Percentiles rank a stretch among this genome's conserved stretches.
Evolutionary conservation across 2,113 vertebrate species (phyloP).

Genomic region (Dipodomys ordii): DNA sequence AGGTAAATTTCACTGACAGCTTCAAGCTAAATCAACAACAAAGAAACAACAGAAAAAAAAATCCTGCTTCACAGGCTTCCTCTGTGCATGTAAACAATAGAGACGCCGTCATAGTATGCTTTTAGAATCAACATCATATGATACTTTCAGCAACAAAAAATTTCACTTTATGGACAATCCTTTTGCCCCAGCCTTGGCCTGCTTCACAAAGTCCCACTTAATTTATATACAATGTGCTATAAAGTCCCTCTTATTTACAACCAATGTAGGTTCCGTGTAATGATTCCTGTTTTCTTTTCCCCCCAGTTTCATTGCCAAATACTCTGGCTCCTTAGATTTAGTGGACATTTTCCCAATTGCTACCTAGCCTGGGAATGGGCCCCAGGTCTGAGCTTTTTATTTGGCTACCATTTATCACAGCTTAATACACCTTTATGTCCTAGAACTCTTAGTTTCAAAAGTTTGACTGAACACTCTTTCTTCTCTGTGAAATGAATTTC

Average conservation of each 20-base stretch:
- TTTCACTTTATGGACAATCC: not conserved
- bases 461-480: not conserved
- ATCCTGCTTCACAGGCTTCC: not conserved
- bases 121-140: not conserved
- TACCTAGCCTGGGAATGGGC: not conserved
- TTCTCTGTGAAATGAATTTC: not conserved
- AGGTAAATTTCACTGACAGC: not conserved
- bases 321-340: not conserved
- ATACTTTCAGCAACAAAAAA: not conserved
- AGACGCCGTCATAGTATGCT: not conserved
- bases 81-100: not conserved
- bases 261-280: not conserved
- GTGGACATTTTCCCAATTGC: not conserved
- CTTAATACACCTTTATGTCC: slow-evolving; percentile 1
- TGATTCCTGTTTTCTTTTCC: not conserved
- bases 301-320: not conserved
- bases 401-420: not conserved
- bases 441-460: slow-evolving; percentile 5
- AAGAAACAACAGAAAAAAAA: not conserved
- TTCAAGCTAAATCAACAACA: not conserved
- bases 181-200: not conserved
- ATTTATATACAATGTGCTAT: no score
- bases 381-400: not conserved
- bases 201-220: no score
- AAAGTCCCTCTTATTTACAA: not conserved